Base-by-base conservation (phyloP, 1,140 invertebrate species). In the Procambarus clarkii region DNA sequence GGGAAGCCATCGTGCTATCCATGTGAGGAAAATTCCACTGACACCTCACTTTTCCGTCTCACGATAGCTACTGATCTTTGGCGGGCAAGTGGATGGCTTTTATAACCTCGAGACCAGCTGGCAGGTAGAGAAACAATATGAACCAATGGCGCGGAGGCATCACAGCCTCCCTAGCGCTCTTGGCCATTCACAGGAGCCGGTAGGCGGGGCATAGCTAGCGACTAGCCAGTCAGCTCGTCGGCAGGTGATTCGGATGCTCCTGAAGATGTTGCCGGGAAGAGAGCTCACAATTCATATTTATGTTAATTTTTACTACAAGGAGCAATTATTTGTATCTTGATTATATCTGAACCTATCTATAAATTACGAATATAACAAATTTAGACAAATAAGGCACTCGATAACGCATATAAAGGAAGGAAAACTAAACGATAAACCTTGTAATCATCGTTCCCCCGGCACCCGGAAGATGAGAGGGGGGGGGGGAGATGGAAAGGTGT, bases 401-500 rank as follows among this genome's bases (percentile, higher is more conserved):
- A 34, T 34, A 34, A 34, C 34, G 34, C 34, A 34, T 34, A 34
- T 34, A 34, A 34, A 1, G 34, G 1, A 0, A 34, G 34, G 34
- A 34, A 34, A 34, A 34, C 34, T 34, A 1, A 34, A 34, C 50
- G 50, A 54, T 8, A 9, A 13, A 54, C 8, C 13, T 54, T 8
- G 50, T 1, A 13, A 54, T 54, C 8, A 46, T 82, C 86, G 79
- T 88, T 81, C 76, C 54, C 45, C 50, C 9, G 78, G 60, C 78
- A 81, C 18, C 13, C 78, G 54, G n/a, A 24, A 48, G 84, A 69
- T 54, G 46, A 34, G 79, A 34, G 34, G 34, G 34, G 34, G 34
- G 34, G 34, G 34, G 34, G 34, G 34, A 45, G 78, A 81, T 84
- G 74, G 88, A 91, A 91, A 91, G 89, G 89, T 91, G 89, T 91